These are phyloP conservation scores for Ceyx melanurus DNA, from an alignment of 2,113 vertebrate species.

Conservation along the genomic window DNA sequence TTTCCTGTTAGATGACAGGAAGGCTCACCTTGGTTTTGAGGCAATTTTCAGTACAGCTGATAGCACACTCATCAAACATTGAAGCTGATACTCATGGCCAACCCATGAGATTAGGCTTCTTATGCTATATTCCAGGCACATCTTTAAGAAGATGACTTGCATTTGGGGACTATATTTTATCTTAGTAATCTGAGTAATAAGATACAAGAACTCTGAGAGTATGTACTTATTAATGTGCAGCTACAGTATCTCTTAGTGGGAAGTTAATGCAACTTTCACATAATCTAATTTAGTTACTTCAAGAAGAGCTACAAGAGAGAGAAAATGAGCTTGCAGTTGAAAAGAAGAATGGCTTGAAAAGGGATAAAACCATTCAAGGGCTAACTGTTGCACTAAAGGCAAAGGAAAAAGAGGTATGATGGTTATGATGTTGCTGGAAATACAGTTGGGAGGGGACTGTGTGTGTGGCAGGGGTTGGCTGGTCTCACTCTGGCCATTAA, in stretches of 20 bases:
- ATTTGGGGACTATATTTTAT: constrained; percentile 24
- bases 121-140: constrained; percentile 6
- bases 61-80: neutral
- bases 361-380: constrained; percentile 97
- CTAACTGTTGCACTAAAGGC: constrained; percentile 86
- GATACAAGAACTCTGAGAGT: constrained; percentile 54
- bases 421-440: neutral
- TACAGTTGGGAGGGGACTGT: fast-evolving
- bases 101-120: neutral
- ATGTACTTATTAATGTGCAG: constrained; percentile 62
- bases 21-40: constrained; percentile 3
- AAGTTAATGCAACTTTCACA: constrained; percentile 70
- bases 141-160: constrained; percentile 10
- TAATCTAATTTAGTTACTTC: constrained; percentile 81
- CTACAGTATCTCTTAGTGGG: constrained; percentile 63
- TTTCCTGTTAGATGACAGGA: constrained; percentile 17
- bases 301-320: constrained; percentile 82
- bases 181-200: constrained; percentile 52
- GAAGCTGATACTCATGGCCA: neutral
- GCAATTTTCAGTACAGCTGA: neutral
- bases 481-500: neutral
- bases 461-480: neutral
- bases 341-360: constrained; percentile 91
- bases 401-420: constrained; percentile 89
- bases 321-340: constrained; percentile 85